phyloP scores from a whole-genome alignment of 2,113 vertebrate species.

The Podiceps cristatus region DNA sequence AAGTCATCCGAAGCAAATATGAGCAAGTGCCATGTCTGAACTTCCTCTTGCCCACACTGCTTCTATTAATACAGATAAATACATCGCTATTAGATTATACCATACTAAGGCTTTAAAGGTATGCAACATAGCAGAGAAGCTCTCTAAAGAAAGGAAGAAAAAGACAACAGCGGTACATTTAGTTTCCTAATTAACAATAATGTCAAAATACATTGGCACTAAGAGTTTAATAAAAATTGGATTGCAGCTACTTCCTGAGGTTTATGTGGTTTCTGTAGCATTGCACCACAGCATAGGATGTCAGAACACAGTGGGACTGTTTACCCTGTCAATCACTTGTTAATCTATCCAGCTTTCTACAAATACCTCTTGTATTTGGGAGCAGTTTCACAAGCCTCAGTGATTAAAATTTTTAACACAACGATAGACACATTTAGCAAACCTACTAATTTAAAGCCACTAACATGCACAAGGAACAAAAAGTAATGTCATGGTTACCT shows the following conservation, averaged over 20 bases:
- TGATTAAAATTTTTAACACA: constrained; percentile 75
- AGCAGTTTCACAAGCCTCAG: constrained; percentile 45
- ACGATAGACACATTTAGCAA: constrained; percentile 46
- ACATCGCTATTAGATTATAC: neutral
- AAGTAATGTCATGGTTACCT: constrained; percentile 67
- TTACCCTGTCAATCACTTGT: constrained; percentile 78
- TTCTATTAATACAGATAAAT: neutral
- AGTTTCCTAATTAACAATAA: constrained; percentile 20
- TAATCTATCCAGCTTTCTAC: constrained; percentile 66
- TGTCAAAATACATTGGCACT: constrained; percentile 33
- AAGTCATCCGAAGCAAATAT: neutral
- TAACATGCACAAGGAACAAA: constrained; percentile 34
- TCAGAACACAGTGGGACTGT: constrained; percentile 72
- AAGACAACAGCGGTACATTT: neutral
- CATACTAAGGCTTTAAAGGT: neutral
- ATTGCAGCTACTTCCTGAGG: constrained; percentile 64
- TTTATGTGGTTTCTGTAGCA: constrained; percentile 36
- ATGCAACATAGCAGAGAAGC: neutral
- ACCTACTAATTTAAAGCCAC: constrained; percentile 58
- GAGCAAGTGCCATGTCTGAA: neutral
- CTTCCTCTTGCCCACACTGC: neutral
- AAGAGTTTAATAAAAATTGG: constrained; percentile 71
- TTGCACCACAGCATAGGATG: constrained; percentile 45
- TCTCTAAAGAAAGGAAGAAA: neutral
- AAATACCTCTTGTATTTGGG: constrained; percentile 67